Evolutionary conservation across 2,888 invertebrate species (phyloP).

Genomic region (Onthophagus sagittarius): DNA sequence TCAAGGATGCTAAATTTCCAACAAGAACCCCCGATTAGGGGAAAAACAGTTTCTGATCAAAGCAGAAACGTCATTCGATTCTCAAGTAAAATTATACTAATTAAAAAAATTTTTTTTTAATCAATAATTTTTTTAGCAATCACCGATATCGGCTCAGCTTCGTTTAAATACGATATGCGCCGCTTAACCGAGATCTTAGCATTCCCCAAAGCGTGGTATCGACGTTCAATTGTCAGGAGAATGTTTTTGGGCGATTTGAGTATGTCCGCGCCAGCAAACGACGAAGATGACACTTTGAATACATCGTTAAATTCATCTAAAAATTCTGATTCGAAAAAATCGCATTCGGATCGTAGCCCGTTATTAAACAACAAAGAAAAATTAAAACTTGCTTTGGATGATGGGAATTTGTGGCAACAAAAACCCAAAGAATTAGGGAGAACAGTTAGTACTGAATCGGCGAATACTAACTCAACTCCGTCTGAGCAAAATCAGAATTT

Average conservation of each 20-base stretch:
- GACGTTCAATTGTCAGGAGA: slow-evolving; percentile 86
- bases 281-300: slow-evolving; percentile 38
- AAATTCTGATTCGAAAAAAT: slow-evolving; percentile 27
- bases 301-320: slow-evolving; percentile 25
- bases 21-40: slow-evolving; percentile 50
- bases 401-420: slow-evolving; percentile 49
- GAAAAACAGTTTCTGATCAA: slow-evolving; percentile 54
- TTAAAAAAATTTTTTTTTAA: too few species aligned
- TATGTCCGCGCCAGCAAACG: slow-evolving; percentile 47
- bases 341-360: slow-evolving; percentile 39
- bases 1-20: slow-evolving; percentile 86
- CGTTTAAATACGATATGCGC: slow-evolving; percentile 98
- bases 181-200: slow-evolving; percentile 94
- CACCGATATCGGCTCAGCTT: slow-evolving; percentile 91
- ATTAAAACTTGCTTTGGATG: slow-evolving; percentile 54
- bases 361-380: slow-evolving; percentile 54
- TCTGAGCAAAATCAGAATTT: slow-evolving; percentile 62
- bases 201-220: slow-evolving; percentile 98
- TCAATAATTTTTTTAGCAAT: slow-evolving; percentile 66
- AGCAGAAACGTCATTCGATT: slow-evolving; percentile 55
- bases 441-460: slow-evolving; percentile 56
- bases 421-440: slow-evolving; percentile 56
- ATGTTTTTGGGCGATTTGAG: slow-evolving; percentile 92
- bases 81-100: slow-evolving; percentile 18
- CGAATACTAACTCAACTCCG: slow-evolving; percentile 51